Evolutionary conservation across 2,113 vertebrate species (phyloP).

Genomic region (Columba janthina): DNA sequence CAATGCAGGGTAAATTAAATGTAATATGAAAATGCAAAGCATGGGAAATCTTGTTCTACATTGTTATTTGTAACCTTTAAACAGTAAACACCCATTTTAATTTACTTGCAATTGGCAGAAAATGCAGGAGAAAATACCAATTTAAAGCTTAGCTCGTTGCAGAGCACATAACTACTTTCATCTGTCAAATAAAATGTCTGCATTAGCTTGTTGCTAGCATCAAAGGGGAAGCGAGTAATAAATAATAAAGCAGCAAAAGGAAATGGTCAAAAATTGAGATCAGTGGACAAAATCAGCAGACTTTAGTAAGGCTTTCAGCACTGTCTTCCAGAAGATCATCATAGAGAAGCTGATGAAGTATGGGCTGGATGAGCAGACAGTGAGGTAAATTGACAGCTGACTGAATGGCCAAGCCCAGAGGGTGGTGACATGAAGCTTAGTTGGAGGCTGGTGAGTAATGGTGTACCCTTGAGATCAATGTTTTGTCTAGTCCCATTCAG

Average conservation of each 20-base stretch:
- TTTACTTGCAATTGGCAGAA: not conserved
- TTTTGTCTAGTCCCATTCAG: not conserved
- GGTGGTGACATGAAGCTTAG: not conserved
- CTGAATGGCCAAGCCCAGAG: not conserved
- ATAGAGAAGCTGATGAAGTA: not conserved
- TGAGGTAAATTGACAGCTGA: not conserved
- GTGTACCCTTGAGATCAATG: not conserved
- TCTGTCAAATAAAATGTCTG: not conserved
- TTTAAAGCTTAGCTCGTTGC: not conserved
- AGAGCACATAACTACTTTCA: not conserved
- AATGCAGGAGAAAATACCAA: not conserved
- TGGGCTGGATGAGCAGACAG: not conserved
- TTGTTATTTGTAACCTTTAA: not conserved
- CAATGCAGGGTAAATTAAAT: not conserved
- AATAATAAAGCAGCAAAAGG: not conserved
- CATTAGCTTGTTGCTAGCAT: not conserved
- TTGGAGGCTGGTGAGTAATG: not conserved
- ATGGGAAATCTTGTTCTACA: fast-evolving
- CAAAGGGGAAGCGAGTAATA: not conserved
- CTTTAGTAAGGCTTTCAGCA: not conserved
- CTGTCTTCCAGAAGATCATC: not conserved
- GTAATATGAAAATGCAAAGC: not conserved
- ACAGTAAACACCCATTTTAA: not conserved
- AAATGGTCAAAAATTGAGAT: not conserved
- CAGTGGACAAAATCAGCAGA: not conserved